These are phyloP conservation scores for Umimayanthus chanpuru DNA, from an alignment of 92 coral and sea anemone genomes.

Conservation along the genomic window DNA sequence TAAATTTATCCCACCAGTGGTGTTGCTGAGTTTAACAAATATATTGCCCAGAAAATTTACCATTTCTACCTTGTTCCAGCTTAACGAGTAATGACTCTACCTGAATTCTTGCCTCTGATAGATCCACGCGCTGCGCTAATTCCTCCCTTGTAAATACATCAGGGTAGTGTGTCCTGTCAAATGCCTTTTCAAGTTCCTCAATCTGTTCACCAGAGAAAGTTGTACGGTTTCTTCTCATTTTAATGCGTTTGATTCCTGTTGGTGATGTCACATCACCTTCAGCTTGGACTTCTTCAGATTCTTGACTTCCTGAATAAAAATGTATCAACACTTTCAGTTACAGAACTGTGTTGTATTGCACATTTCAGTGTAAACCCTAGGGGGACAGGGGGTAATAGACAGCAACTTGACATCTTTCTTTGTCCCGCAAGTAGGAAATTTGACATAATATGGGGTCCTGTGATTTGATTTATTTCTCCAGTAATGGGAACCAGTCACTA, in stretches of 20 bases:
- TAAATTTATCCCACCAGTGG: not conserved
- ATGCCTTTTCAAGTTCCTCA: conserved; percentile 91
- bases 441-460: too few species aligned
- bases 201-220: conserved; percentile 95
- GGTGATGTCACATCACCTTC: conserved; percentile 73
- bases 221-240: conserved; percentile 83
- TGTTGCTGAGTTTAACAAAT: not conserved
- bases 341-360: too few species aligned
- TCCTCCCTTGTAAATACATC: conserved; percentile 97
- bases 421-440: too few species aligned
- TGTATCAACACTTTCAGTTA: not conserved
- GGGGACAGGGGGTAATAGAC: too few species aligned
- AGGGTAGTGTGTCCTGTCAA: conserved; percentile 95
- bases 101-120: conserved; percentile 99
- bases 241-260: conserved; percentile 64
- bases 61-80: conserved; percentile 65
- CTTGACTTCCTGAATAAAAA: conserved; percentile 63
- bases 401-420: too few species aligned
- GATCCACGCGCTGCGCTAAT: conserved; percentile 87
- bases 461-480: too few species aligned
- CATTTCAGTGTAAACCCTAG: too few species aligned
- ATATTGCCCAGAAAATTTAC: not conserved
- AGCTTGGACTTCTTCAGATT: conserved; percentile 73
- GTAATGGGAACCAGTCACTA: too few species aligned
- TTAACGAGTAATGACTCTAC: conserved; percentile 84